phyloP scores from a whole-genome alignment of 2,797 vertebrate genomes.

The Oreonectes daqikongensis region DNA sequence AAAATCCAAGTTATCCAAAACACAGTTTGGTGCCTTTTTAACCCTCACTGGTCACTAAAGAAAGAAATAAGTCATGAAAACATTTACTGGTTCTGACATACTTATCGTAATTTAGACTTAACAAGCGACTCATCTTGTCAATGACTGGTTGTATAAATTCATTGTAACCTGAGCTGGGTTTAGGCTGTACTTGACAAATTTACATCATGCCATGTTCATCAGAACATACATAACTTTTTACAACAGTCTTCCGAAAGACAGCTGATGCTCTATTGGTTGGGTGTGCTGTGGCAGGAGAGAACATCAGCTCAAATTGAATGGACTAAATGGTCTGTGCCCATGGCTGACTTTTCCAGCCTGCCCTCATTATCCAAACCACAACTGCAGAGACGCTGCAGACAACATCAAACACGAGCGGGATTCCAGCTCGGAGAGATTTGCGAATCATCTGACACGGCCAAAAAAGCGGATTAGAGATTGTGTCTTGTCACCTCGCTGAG shows the following conservation, averaged over 20 bases:
- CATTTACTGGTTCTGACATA: too few relatives aligned
- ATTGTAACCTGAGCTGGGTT: not conserved
- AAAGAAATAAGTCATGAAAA: too few relatives aligned
- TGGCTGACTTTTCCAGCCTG: slow-evolving; percentile 42
- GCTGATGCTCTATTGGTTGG: slow-evolving; percentile 8
- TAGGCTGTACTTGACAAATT: not conserved
- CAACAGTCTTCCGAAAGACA: not conserved
- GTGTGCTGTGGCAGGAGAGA: slow-evolving; percentile 34
- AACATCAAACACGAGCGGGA: slow-evolving; percentile 54
- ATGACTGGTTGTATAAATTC: too few relatives aligned
- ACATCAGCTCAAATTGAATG: slow-evolving; percentile 43
- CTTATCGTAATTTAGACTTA: too few relatives aligned
- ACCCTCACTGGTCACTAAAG: too few relatives aligned
- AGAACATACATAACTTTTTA: not conserved
- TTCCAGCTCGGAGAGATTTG: slow-evolving; percentile 41
- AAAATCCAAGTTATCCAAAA: too few relatives aligned
- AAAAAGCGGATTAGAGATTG: slow-evolving; percentile 46
- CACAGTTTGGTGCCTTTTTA: too few relatives aligned
- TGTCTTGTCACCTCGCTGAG: slow-evolving; percentile 37
- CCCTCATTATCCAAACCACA: slow-evolving; percentile 50
- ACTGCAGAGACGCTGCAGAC: slow-evolving; percentile 33
- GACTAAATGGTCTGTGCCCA: slow-evolving; percentile 54
- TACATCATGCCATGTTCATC: not conserved
- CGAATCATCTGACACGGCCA: slow-evolving; percentile 41
- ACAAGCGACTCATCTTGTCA: too few relatives aligned